phyloP scores from a whole-genome alignment of 2,113 vertebrate species.

The Falco punctatus region DNA sequence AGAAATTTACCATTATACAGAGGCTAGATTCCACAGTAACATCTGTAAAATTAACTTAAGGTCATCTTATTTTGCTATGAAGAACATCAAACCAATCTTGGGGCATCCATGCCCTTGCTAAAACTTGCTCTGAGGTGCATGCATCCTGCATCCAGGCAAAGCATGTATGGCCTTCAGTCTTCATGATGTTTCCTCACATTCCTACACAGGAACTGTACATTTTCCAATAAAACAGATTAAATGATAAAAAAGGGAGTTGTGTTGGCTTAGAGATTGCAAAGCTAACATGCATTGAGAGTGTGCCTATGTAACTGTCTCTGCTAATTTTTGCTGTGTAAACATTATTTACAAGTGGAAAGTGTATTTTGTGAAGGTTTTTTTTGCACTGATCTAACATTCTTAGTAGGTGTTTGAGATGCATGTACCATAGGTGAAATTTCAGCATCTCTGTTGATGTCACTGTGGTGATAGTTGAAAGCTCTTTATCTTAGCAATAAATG shows the following conservation, averaged over 20 bases:
- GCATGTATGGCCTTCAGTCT: background rate
- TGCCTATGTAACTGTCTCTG: background rate
- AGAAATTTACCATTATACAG: background rate
- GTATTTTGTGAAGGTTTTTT: background rate
- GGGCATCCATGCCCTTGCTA: background rate
- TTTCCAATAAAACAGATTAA: background rate
- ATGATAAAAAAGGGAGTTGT: background rate
- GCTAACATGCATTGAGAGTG: background rate
- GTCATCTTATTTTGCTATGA: background rate
- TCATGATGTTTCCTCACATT: background rate
- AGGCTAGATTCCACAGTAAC: background rate
- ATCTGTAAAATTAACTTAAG: background rate
- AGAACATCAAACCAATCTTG: background rate
- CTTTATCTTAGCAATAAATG: slow-evolving; percentile 30
- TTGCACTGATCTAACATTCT: background rate
- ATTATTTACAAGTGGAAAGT: background rate
- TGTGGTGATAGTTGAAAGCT: background rate
- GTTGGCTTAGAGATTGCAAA: background rate
- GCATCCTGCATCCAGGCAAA: background rate
- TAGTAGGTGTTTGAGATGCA: background rate
- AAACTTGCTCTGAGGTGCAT: background rate
- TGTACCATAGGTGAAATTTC: background rate
- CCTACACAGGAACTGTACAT: background rate
- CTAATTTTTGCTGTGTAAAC: background rate
- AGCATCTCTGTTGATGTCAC: background rate